These are phyloP conservation scores for Etheostoma nigrum DNA, from an alignment of 2,797 vertebrate species.

Conservation along the genomic window DNA sequence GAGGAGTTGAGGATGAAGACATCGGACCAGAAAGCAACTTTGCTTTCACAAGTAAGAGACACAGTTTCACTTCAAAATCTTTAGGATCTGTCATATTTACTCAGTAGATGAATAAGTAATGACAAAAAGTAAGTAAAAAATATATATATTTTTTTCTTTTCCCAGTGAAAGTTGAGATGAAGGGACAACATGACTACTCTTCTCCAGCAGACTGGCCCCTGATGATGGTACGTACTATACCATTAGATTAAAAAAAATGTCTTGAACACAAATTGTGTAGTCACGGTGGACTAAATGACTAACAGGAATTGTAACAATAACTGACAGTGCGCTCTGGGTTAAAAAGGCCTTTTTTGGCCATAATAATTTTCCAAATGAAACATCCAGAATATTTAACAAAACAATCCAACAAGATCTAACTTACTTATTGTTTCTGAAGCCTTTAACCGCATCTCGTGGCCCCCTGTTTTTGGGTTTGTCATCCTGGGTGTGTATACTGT, in stretches of 20 bases:
- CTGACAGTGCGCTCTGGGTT: too few species aligned
- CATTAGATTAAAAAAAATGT: not conserved
- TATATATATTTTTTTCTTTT: constrained; percentile 16
- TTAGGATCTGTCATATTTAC: not conserved
- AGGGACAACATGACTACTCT: constrained; percentile 92
- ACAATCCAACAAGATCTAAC: too few species aligned
- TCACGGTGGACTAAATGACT: too few species aligned
- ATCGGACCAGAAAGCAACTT: constrained; percentile 53
- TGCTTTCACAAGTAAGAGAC: constrained; percentile 79
- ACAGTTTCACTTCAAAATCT: not conserved
- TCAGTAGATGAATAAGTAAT: not conserved
- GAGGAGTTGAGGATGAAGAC: constrained; percentile 58
- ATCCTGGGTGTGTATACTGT: too few species aligned
- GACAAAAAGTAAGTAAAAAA: too few species aligned
- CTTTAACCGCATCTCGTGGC: not conserved
- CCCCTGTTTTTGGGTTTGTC: too few species aligned
- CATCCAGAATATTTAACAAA: not conserved
- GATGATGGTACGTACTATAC: constrained; percentile 88
- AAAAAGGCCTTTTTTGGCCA: too few species aligned
- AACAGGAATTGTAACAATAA: too few species aligned
- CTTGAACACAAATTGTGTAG: not conserved
- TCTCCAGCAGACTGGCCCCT: constrained; percentile 95
- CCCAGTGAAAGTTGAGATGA: constrained; percentile 93
- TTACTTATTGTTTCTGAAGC: not conserved
- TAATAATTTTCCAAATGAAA: too few species aligned